Conservation (phyloP, 1,140 invertebrate genomes). For the Tetragonula clypearis region DNA sequence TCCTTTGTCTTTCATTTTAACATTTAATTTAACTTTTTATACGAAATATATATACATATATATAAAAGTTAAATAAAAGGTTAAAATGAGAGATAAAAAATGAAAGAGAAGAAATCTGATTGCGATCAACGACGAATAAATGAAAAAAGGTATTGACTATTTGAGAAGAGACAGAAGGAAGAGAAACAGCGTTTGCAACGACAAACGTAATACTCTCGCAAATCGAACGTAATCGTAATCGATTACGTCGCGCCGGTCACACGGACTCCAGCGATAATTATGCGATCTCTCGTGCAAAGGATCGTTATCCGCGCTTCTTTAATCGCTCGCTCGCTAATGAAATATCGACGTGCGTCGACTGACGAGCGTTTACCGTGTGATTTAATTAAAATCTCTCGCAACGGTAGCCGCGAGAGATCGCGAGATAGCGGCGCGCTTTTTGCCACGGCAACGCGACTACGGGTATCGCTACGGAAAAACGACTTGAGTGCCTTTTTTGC, state of each 20-base stretch:
- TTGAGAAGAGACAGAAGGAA: not conserved
- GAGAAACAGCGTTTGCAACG: too few species aligned
- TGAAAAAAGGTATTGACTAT: not conserved
- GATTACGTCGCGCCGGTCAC: not conserved
- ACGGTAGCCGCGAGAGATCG: constrained; percentile 24
- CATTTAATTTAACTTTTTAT: too few species aligned
- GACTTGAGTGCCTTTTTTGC: not conserved
- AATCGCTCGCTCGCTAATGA: constrained; percentile 10
- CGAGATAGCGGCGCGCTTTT: constrained; percentile 12
- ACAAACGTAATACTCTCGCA: not conserved
- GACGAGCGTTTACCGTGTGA: constrained; percentile 28
- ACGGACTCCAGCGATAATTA: not conserved
- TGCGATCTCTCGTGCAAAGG: not conserved
- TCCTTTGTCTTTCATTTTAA: too few species aligned
- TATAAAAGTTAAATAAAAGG: too few species aligned
- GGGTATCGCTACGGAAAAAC: not conserved
- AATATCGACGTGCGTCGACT: not conserved
- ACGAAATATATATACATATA: too few species aligned
- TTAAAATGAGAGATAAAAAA: too few species aligned
- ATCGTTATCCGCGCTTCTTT: constrained; percentile 21
- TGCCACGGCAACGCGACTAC: not conserved
- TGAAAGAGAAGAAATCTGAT: too few species aligned
- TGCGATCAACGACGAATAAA: too few species aligned
- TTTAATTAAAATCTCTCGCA: constrained; percentile 42
- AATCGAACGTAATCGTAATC: not conserved